Conservation (phyloP, 2,797 vertebrate species). For the Galago senegalensis region DNA sequence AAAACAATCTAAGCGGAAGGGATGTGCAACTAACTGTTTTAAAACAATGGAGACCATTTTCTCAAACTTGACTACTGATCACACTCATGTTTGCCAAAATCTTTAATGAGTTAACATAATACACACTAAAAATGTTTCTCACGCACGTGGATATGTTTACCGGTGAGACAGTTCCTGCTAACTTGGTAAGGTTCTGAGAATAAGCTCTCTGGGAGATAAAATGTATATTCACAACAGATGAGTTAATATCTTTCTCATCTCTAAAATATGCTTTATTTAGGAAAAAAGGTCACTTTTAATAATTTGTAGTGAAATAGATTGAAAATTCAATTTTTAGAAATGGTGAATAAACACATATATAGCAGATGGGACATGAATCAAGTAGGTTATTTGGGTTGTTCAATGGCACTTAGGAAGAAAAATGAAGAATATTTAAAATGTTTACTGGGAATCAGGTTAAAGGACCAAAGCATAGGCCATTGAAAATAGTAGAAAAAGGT, state of each 20-base stretch:
- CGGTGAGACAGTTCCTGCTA: not conserved
- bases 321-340: not conserved
- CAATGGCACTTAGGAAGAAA: not conserved
- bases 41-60: conserved; percentile 62
- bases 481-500: not conserved
- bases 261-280: not conserved
- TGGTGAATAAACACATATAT: not conserved
- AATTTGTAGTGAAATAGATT: not conserved
- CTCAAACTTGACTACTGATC: conserved; percentile 20
- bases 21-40: conserved; percentile 58
- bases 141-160: not conserved
- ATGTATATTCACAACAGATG: conserved; percentile 5
- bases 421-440: not conserved
- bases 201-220: conserved; percentile 20
- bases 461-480: not conserved
- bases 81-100: conserved; percentile 49
- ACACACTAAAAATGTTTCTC: not conserved
- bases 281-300: not conserved
- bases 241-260: conserved; percentile 25
- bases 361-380: not conserved
- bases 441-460: not conserved
- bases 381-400: not conserved
- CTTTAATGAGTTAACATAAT: conserved; percentile 66
- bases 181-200: conserved; percentile 25
- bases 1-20: not conserved